Conservation (phyloP, 2,888 invertebrate species). For the Dorcus hopei region DNA sequence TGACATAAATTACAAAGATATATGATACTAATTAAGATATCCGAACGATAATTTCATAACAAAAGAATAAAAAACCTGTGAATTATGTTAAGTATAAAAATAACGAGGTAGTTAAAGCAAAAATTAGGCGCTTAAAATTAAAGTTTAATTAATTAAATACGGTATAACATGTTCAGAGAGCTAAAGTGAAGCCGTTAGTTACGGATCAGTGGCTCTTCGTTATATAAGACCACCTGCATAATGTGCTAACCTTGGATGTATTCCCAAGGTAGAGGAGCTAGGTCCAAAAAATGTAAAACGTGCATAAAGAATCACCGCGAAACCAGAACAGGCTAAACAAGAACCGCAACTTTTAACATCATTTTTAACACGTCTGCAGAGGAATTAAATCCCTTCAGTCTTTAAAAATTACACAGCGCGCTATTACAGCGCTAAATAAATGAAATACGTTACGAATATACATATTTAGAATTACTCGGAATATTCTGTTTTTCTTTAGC, state of each 20-base stretch:
- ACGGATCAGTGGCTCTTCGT: background rate
- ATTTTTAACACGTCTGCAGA: slow-evolving; percentile 10
- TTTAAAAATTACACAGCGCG: slow-evolving; percentile 16
- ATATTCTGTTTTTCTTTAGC: no score
- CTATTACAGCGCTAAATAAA: background rate
- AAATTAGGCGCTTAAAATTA: no score
- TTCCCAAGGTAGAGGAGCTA: slow-evolving; percentile 17
- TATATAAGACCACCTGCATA: slow-evolving; percentile 16
- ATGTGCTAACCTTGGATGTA: slow-evolving; percentile 8
- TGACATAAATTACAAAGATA: no score
- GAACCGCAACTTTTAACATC: slow-evolving; percentile 10
- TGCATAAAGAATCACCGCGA: slow-evolving; percentile 19
- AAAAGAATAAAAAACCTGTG: no score
- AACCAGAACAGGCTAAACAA: slow-evolving; percentile 20
- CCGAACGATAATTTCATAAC: no score
- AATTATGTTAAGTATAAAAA: no score
- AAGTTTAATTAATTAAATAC: no score
- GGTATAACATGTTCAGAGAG: no score
- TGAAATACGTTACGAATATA: background rate
- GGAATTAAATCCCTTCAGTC: slow-evolving; percentile 18
- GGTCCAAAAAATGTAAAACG: slow-evolving; percentile 23
- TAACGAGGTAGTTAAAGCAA: no score
- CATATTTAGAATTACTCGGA: no score
- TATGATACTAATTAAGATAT: no score
- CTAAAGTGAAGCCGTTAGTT: no score